Conservation (phyloP, 2,113 vertebrate species). For the Syrrhaptes paradoxus region DNA sequence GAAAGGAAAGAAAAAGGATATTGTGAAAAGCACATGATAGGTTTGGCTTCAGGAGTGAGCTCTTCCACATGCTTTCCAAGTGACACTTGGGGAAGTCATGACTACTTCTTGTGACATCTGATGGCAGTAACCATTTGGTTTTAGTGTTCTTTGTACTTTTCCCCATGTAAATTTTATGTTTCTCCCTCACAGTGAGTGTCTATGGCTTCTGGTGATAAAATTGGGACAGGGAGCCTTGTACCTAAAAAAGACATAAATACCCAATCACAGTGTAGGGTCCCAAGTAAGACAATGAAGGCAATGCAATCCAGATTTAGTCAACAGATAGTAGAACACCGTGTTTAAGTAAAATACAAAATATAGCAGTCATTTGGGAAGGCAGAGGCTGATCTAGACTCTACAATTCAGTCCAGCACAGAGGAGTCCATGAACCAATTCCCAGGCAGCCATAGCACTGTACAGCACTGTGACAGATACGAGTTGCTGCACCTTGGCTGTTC, state of each 20-base stretch:
- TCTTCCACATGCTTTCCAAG: not conserved
- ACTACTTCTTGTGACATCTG: not conserved
- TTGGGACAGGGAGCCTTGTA: not conserved
- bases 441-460: rapidly evolving
- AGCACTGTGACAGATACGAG: not conserved
- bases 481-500: not conserved
- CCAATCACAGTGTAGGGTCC: not conserved
- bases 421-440: not conserved
- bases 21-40: not conserved
- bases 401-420: not conserved
- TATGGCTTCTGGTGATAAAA: not conserved
- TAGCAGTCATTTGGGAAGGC: not conserved
- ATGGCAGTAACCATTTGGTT: rapidly evolving
- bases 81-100: not conserved
- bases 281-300: not conserved
- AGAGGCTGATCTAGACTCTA: not conserved
- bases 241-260: not conserved
- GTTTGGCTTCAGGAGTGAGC: not conserved
- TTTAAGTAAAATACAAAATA: not conserved
- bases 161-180: not conserved
- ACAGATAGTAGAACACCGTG: not conserved
- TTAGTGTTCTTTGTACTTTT: not conserved
- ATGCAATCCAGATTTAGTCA: not conserved
- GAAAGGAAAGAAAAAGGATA: not conserved
- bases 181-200: not conserved